These are phyloP conservation scores for Wasmannia auropunctata DNA, from an alignment of 1,140 invertebrate species.

Conservation along the genomic window DNA sequence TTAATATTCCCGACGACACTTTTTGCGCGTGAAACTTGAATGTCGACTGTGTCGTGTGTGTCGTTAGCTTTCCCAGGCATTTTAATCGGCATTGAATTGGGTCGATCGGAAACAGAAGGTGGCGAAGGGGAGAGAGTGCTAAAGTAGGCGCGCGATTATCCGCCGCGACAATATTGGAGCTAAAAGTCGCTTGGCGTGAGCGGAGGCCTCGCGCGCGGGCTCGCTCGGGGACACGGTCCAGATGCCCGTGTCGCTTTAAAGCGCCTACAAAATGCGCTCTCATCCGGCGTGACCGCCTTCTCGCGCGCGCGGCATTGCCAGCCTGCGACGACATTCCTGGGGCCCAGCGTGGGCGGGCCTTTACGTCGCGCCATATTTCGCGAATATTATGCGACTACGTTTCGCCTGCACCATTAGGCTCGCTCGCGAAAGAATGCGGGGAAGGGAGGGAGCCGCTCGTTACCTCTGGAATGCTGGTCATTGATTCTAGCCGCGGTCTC, in stretches of 20 bases:
- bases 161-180: conserved; percentile 12
- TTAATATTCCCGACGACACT: background rate
- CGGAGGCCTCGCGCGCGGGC: background rate
- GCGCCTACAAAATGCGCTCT: conserved; percentile 56
- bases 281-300: conserved; percentile 33
- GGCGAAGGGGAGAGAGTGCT: background rate
- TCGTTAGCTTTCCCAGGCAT: background rate
- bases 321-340: conserved; percentile 61
- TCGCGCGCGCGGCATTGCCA: conserved; percentile 1
- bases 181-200: conserved; percentile 25
- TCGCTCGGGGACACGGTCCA: conserved; percentile 6
- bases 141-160: conserved; percentile 12
- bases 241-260: conserved; percentile 15
- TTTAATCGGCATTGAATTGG: conserved; percentile 8
- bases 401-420: conserved; percentile 55
- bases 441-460: conserved; percentile 62
- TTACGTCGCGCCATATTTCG: conserved; percentile 59
- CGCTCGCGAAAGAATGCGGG: conserved; percentile 58
- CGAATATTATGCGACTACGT: conserved; percentile 68
- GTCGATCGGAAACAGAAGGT: conserved; percentile 31
- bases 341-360: conserved; percentile 60
- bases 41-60: background rate
- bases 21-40: background rate
- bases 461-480: conserved; percentile 67
- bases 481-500: conserved; percentile 62